Percentiles rank a stretch among this genome's conserved stretches.
phyloP scores from a whole-genome alignment of 2,888 invertebrate species.

The Chironomus riparius region DNA sequence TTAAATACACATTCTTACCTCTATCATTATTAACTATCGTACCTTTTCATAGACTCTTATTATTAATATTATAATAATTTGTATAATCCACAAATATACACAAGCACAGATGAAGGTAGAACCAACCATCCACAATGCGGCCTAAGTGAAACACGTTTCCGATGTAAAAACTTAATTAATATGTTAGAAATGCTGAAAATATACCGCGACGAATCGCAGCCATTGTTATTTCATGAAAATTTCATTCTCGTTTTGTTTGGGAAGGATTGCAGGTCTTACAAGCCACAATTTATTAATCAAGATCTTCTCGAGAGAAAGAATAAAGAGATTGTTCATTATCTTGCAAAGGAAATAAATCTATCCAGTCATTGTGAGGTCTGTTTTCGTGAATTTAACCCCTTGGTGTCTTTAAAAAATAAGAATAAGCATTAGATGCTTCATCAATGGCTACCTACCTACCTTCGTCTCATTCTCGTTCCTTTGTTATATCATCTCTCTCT shows the following conservation, averaged over 20 bases:
- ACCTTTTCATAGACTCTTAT: no score
- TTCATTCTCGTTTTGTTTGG: neutral
- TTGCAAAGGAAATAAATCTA: neutral
- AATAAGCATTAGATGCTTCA: neutral
- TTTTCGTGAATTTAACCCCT: neutral
- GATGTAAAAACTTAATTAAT: slow-evolving; percentile 23
- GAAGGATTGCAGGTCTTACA: neutral
- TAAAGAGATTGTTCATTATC: neutral
- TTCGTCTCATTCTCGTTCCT: neutral
- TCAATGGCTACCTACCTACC: neutral
- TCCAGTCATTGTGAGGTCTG: slow-evolving; percentile 17
- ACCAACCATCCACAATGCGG: no score
- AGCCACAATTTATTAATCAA: neutral
- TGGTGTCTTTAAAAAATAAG: neutral
- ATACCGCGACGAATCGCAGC: slow-evolving; percentile 16
- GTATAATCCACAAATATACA: no score
- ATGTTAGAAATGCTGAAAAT: slow-evolving; percentile 11
- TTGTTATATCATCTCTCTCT: neutral
- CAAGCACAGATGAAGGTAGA: no score
- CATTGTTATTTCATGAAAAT: slow-evolving; percentile 8
- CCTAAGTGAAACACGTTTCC: slow-evolving; percentile 3
- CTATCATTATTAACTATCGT: slow-evolving; percentile 1
- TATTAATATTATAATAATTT: no score
- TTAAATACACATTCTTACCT: neutral
- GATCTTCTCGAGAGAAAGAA: no score